Evolutionary conservation across 2,797 vertebrate genomes (phyloP), one percentile per base, ranked within the genome.

Genomic region (Hapalemur alaotrensis): DNA sequence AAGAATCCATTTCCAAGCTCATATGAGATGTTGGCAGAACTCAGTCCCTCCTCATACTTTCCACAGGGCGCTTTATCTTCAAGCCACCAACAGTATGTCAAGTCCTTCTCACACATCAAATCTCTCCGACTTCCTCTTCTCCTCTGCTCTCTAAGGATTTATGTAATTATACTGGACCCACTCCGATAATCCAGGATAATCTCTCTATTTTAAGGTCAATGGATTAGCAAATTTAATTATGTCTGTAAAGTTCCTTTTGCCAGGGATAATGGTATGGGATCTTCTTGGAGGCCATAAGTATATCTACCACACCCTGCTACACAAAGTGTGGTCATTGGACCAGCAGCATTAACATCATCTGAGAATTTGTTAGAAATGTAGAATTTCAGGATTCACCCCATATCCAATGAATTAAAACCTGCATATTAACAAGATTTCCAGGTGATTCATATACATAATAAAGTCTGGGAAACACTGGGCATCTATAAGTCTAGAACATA

Each of bases 331-430:
- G 28, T 63, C 48, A 11, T 94, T 90, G 30, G 72, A 22, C 78
- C 14, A 79, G 20, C 7, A 69, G 2, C 5, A 79, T 38, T 92
- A 72, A 92, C 38, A 85, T 89, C 48, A 82, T 20, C 17, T 52
- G 61, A 48, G 23, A 97, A 94, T 18, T 54, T 81, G 7, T 69
- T 83, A 94, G 23, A 94, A 90, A 91, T 57, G 4, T 30, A 67
- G 35, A 85, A 28, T 61, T 46, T 89, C 54, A 70, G 17, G 23
- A 81, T 89, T 81, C 52, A 84, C 10, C 17, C 20, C 48, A 76
- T 25, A 76, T 12, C 23, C 23, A 57, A 9, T 46, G 43, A 96
- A 67, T 84, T 41, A 81, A 72, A 80, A 63, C 25, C 32, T 76
- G 38, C 23, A 67, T 67, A 93, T 84, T 78, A 78, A 88, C 23